A percentile compares a stretch with the other conserved stretches of the same genome.
Conservation (phyloP, 2,113 vertebrate genomes). For the Pseudopodoces humilis region DNA sequence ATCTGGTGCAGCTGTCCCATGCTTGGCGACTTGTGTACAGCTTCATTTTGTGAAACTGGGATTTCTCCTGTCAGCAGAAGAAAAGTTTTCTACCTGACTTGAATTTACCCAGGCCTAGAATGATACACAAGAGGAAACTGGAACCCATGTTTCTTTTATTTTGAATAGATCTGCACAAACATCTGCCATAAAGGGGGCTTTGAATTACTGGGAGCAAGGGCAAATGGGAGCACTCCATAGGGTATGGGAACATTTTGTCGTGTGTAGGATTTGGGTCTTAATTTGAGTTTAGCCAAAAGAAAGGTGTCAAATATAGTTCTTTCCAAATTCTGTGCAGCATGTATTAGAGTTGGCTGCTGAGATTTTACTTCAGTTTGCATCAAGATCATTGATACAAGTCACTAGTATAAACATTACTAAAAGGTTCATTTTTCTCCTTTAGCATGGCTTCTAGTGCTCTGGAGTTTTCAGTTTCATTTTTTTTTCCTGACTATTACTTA, state of each 20-base stretch:
- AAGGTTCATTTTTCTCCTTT: background rate
- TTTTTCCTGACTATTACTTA: background rate
- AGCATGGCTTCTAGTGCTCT: background rate
- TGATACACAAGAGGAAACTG: background rate
- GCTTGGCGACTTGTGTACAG: background rate
- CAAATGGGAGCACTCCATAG: background rate
- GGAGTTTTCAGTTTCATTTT: background rate
- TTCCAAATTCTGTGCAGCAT: background rate
- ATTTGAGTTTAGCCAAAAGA: background rate
- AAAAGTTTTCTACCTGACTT: background rate
- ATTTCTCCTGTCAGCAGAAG: background rate
- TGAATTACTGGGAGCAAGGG: background rate
- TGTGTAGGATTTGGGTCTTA: background rate
- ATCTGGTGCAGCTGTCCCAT: background rate
- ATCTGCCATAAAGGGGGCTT: background rate
- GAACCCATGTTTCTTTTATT: background rate
- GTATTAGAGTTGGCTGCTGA: background rate
- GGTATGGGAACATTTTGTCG: background rate
- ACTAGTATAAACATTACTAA: background rate
- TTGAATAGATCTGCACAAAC: background rate
- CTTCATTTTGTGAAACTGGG: background rate
- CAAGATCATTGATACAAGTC: background rate
- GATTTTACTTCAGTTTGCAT: background rate
- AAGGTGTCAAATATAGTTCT: slow-evolving; percentile 44
- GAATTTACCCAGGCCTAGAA: background rate